phyloP scores from a whole-genome alignment of 2,797 vertebrate species.

The Antrozous pallidus region DNA sequence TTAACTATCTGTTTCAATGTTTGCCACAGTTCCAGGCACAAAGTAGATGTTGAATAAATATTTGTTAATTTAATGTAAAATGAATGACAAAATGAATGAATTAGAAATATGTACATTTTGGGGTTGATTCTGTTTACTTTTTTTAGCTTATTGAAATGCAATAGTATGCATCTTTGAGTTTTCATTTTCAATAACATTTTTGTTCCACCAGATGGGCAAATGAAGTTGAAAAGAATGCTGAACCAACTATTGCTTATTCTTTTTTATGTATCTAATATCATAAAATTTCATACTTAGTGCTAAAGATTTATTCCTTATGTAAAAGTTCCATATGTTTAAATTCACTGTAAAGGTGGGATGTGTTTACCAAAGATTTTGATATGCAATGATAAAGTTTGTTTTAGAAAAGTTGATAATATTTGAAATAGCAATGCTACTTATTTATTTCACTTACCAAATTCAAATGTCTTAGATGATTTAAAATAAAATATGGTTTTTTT shows the following conservation, averaged over 20 bases:
- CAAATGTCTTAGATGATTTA: neutral
- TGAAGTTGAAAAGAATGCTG: constrained; percentile 40
- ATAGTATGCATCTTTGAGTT: neutral
- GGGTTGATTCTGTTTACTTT: neutral
- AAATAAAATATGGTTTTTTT: constrained; percentile 36
- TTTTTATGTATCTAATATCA: constrained; percentile 28
- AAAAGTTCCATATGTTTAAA: constrained; percentile 41
- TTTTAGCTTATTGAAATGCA: neutral
- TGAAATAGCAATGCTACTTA: constrained; percentile 15
- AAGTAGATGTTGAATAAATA: constrained; percentile 35
- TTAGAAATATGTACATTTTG: neutral
- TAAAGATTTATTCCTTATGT: constrained; percentile 25
- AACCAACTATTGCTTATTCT: constrained; percentile 10
- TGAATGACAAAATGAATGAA: neutral
- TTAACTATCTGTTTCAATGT: neutral
- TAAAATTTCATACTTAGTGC: constrained; percentile 29
- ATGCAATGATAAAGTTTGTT: neutral
- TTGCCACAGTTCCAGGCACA: neutral
- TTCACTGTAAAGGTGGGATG: neutral
- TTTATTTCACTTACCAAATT: neutral
- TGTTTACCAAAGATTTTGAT: neutral
- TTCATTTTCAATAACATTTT: constrained; percentile 52
- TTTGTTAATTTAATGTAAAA: neutral
- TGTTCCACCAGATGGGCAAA: constrained; percentile 51
- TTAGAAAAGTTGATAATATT: neutral